Conservation (phyloP, 2,797 vertebrate genomes). For the Lagodon rhomboides region DNA sequence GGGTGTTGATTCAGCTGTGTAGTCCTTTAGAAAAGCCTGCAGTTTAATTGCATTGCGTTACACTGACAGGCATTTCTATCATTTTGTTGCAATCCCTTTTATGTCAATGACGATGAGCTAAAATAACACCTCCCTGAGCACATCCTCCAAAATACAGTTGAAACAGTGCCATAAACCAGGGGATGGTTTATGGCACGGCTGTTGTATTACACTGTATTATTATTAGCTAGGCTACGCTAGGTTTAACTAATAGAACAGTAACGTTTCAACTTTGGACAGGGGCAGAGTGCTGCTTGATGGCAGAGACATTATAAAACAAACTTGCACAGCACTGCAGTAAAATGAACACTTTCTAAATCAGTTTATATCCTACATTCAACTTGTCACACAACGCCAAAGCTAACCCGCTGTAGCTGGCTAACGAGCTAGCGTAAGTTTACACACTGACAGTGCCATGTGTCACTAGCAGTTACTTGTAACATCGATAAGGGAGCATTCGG, state of each 20-base stretch:
- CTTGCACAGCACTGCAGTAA: neutral
- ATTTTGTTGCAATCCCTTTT: neutral
- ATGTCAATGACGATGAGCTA: too few relatives aligned
- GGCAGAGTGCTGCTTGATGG: too few relatives aligned
- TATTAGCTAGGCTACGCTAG: neutral
- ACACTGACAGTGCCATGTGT: neutral
- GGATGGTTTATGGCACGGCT: neutral
- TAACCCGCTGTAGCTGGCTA: neutral
- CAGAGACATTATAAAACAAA: neutral
- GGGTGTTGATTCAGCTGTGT: neutral
- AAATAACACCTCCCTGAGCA: neutral
- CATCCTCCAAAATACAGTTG: neutral
- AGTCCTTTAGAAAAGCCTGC: neutral
- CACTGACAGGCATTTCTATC: neutral
- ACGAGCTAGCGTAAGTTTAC: neutral
- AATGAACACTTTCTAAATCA: neutral
- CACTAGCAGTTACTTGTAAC: neutral
- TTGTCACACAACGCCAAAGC: neutral
- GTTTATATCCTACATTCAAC: neutral
- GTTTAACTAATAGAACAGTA: neutral
- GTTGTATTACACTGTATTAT: neutral
- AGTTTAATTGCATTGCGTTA: neutral
- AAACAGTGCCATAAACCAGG: neutral
- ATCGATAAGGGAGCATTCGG: neutral
- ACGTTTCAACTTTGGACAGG: neutral